Evolutionary conservation across 2,888 invertebrate species (phyloP), one percentile per base, ranked within the genome.

Genomic region (Tenodera sinensis): DNA sequence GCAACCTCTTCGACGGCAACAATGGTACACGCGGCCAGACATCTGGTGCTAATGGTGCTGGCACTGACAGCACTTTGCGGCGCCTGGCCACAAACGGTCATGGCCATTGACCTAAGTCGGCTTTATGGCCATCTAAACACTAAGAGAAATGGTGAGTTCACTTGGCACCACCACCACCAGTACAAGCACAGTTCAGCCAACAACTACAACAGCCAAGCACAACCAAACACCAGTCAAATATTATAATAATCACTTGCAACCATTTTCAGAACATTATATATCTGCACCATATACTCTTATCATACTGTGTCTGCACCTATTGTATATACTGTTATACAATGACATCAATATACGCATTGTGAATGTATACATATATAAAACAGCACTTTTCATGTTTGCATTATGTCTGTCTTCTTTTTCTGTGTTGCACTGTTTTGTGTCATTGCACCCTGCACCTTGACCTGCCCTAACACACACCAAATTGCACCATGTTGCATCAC

Each of bases 21-120:
- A 82, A 84, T 87, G 81, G 84, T 82, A n/a, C 84, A 84, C 34
- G 86, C 87, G 28, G 83, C 89, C 14, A 83, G 89, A 34, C 90
- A 89, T 27, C 84, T 90, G 81, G 88, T 89, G 81, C 71, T 89
- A 28, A 71, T 93, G 91, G 92, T 92, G 90, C 92, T 93, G 91
- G 92, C 93, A 92, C 92, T 93, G 92, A 93, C 93, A 92, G 93
- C 93, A 90, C 92, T 92, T 90, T 95, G 96, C 93, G 95, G 96
- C 92, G 95, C 96, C 91, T 94, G 96, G 92, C 96, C 96, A 87
- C 95, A 95, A 91, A 94, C 95, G 89, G 95, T 95, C 91, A 94
- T 95, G 93, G 96, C 97, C 91, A 95, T 97, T 91, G 97, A 97
- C 94, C 95, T 97, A 92, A 97, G 96, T 93, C 95, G 96, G 91